Evolutionary conservation across 2,888 invertebrate genomes (phyloP).

Genomic region (Aporophyla lueneburgensis): DNA sequence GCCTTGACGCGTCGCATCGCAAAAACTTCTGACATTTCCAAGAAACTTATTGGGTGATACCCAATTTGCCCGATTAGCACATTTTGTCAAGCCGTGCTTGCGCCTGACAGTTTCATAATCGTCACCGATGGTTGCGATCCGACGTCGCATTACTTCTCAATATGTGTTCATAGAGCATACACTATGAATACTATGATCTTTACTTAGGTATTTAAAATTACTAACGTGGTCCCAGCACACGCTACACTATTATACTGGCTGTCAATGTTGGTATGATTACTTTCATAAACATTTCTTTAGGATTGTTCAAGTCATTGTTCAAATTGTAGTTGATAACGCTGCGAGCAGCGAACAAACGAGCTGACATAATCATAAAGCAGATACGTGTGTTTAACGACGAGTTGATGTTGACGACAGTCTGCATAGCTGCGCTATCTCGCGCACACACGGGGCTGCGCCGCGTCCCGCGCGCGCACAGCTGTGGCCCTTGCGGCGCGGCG

Average conservation of each 20-base stretch:
- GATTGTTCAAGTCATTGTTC: conserved; percentile 35
- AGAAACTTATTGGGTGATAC: not conserved
- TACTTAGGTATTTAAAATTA: not conserved
- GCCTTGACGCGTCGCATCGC: not conserved
- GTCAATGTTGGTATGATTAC: not conserved
- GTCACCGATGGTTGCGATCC: too few relatives aligned
- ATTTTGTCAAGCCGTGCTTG: not conserved
- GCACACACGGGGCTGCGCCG: not conserved
- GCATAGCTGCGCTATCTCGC: conserved; percentile 26
- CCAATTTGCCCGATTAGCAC: not conserved
- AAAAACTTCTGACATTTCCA: not conserved
- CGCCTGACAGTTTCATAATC: not conserved
- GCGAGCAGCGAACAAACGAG: conserved; percentile 31
- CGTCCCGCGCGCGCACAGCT: too few relatives aligned
- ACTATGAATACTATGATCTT: too few relatives aligned
- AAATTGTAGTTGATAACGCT: conserved; percentile 32
- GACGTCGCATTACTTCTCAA: not conserved
- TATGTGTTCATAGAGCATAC: not conserved
- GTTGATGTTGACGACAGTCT: conserved; percentile 19
- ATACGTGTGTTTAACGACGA: conserved; percentile 38
- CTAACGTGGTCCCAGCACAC: not conserved
- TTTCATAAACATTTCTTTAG: conserved; percentile 7
- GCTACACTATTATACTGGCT: not conserved
- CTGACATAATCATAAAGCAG: conserved; percentile 48
- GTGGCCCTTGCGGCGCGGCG: conserved; percentile 5